Evolutionary conservation across 2,888 invertebrate genomes (phyloP).

Genomic region (Nomada hirtipes): DNA sequence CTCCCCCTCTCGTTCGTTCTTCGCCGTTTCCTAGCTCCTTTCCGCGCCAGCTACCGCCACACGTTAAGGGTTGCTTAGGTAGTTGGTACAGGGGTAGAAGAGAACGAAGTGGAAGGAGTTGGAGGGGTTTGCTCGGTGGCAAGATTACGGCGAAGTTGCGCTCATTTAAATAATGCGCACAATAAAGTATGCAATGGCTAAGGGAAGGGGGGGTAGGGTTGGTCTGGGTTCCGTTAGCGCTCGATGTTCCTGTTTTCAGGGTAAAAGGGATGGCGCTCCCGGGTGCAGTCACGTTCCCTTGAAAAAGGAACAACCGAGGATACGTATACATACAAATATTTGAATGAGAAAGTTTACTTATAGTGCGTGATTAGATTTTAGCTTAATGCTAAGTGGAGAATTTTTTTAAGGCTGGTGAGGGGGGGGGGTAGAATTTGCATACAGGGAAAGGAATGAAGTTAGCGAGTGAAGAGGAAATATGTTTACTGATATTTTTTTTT

Average conservation of each 20-base stretch:
- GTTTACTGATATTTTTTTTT: neutral
- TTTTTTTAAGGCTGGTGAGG: too few relatives aligned
- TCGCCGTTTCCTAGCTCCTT: conserved; percentile 70
- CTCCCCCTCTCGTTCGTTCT: conserved; percentile 44
- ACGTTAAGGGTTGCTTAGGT: conserved; percentile 69
- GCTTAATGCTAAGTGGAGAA: too few relatives aligned
- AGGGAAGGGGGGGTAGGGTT: conserved; percentile 41
- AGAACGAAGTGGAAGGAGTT: conserved; percentile 35
- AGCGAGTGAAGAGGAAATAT: neutral
- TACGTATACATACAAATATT: conserved; percentile 51
- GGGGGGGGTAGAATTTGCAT: neutral
- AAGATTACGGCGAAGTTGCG: conserved; percentile 79
- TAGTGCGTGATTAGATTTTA: conserved; percentile 6
- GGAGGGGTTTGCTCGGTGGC: conserved; percentile 68
- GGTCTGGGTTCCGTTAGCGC: conserved; percentile 63
- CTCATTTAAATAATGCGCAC: conserved; percentile 82
- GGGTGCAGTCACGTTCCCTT: conserved; percentile 74
- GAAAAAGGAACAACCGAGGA: conserved; percentile 47
- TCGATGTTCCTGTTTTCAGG: conserved; percentile 59
- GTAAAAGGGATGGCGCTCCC: conserved; percentile 67
- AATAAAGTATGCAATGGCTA: conserved; percentile 79
- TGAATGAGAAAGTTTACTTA: conserved; percentile 9
- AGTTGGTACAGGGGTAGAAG: conserved; percentile 53
- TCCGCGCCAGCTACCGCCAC: conserved; percentile 63
- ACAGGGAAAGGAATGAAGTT: neutral